phyloP scores from a whole-genome alignment of 2,113 vertebrate species.

The Hippopotamus amphibius region DNA sequence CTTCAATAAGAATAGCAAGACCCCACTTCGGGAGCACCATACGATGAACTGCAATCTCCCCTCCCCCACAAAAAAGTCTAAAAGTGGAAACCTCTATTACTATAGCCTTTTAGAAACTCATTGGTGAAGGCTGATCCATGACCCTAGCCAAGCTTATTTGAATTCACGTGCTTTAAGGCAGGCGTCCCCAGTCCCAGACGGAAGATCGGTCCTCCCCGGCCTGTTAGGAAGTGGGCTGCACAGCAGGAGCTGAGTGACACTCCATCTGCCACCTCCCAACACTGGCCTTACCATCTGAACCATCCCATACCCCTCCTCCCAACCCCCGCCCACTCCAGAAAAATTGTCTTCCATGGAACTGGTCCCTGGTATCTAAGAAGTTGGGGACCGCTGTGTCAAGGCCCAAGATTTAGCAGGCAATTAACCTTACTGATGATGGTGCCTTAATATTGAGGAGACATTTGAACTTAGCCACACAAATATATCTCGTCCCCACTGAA shows the following conservation, averaged over 20 bases:
- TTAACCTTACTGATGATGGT: not conserved
- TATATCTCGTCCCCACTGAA: not conserved
- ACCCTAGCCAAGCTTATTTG: not conserved
- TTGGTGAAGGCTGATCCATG: not conserved
- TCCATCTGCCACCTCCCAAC: no score
- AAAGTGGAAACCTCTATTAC: not conserved
- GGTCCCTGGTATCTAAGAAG: no score
- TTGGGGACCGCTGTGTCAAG: not conserved
- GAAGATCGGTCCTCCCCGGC: no score
- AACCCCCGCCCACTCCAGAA: no score
- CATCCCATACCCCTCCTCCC: no score
- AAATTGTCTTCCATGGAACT: no score
- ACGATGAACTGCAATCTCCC: not conserved
- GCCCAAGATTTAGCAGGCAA: not conserved
- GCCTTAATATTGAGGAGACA: not conserved
- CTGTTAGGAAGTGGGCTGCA: no score
- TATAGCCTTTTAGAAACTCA: not conserved
- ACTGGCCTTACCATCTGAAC: no score
- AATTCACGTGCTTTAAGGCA: not conserved
- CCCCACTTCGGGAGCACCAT: not conserved
- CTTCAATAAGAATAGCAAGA: not conserved
- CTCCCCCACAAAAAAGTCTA: no score
- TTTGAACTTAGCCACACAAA: not conserved
- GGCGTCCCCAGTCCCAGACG: no score
- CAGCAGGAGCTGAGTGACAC: no score